Evolutionary conservation across 2,888 invertebrate species (phyloP).

Genomic region (Sesia apiformis): DNA sequence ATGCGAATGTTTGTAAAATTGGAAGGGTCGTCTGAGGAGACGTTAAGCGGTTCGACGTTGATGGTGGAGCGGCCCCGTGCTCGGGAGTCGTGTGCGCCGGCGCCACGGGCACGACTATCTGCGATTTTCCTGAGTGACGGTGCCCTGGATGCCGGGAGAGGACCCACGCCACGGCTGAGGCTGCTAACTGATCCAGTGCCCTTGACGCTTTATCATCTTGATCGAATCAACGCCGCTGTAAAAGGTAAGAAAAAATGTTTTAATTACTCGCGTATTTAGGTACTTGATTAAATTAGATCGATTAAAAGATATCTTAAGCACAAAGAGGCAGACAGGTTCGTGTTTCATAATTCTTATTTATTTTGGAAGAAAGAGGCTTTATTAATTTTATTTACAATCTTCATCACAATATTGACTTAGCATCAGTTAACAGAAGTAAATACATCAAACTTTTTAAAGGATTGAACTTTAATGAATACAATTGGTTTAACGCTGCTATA

Average conservation of each 20-base stretch:
- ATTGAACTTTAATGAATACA: conserved; percentile 20
- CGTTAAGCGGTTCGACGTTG: conserved; percentile 54
- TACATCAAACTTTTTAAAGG: conserved; percentile 11
- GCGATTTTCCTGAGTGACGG: conserved; percentile 64
- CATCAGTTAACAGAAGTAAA: too few relatives aligned
- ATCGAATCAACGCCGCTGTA: conserved; percentile 68
- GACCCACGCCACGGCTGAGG: conserved; percentile 41
- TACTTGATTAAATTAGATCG: too few relatives aligned
- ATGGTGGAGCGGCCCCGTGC: conserved; percentile 47
- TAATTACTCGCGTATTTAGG: neutral
- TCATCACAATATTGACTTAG: too few relatives aligned
- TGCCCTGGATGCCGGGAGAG: conserved; percentile 33
- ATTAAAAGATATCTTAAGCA: too few relatives aligned
- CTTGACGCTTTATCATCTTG: conserved; percentile 67
- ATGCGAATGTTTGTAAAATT: conserved; percentile 48
- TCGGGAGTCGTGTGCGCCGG: conserved; percentile 52
- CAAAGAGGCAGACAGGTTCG: too few relatives aligned
- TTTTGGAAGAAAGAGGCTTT: too few relatives aligned
- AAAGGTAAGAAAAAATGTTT: conserved; percentile 48
- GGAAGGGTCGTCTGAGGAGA: conserved; percentile 40
- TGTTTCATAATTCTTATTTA: too few relatives aligned
- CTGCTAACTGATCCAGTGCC: conserved; percentile 68
- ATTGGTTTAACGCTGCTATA: conserved; percentile 37
- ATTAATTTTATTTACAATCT: too few relatives aligned
- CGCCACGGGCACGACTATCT: conserved; percentile 59